Evolutionary conservation across 2,113 vertebrate species (phyloP).

Genomic region (Lethenteron reissneri): DNA sequence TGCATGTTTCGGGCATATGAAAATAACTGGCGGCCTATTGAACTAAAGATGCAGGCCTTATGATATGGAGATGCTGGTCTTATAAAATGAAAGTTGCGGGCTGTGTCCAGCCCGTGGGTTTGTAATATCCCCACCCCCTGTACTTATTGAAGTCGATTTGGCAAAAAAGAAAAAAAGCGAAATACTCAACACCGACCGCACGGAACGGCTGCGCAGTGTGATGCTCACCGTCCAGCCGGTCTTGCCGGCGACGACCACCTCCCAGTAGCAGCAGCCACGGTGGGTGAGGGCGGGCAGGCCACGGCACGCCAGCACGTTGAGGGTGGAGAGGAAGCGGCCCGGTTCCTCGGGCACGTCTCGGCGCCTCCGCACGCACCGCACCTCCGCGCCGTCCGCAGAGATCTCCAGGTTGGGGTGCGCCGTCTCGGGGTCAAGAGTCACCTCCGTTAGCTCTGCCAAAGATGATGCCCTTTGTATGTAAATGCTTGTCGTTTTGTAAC

Average conservation of each 20-base stretch:
- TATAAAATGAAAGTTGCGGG: neutral
- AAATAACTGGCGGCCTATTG: no score
- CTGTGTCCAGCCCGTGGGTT: neutral
- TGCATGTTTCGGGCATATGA: no score
- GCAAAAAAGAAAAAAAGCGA: neutral
- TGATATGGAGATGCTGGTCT: no score
- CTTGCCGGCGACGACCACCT: neutral
- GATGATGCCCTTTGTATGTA: no score
- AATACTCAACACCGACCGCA: neutral
- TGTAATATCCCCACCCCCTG: neutral
- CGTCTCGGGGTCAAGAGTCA: neutral
- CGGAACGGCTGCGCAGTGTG: neutral
- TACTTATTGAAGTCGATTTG: neutral
- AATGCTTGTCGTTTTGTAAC: no score
- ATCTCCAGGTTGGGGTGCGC: slow-evolving; percentile 1
- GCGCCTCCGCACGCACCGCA: neutral
- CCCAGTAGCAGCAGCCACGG: neutral
- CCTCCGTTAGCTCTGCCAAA: neutral
- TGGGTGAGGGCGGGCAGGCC: neutral
- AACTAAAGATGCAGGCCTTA: no score
- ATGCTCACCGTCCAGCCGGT: slow-evolving; percentile 4
- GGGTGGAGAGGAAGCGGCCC: neutral
- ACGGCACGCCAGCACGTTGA: neutral
- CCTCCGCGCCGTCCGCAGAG: neutral
- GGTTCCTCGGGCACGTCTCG: slow-evolving; percentile 2